Base-by-base conservation (phyloP, 2,113 vertebrate genomes). In the Spermophilus dauricus region DNA sequence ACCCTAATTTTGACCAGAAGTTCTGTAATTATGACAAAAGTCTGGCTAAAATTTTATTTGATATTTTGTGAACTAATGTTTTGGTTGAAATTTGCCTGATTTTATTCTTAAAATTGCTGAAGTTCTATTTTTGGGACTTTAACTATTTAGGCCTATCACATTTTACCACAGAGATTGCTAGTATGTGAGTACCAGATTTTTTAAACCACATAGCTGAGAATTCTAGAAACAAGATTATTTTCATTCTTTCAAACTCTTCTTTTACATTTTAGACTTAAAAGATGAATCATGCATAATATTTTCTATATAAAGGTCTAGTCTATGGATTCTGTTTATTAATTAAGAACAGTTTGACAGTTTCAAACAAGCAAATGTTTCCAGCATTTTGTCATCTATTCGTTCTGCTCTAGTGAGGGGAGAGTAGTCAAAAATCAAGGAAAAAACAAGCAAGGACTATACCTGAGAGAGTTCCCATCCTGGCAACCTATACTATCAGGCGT, bases 221-320 rank as follows among this genome's bases (percentile, higher is more conserved):
- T 85, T 89, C 3, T 69, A 58, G 72, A 96, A 90, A 58, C 53
- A n/a, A 65, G 13, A 75, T 77, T 76, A 58, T 95, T 92, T 97
- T 85, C 13, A 96, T 89, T 95, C 48, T 95, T 94, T 86, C 28
- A 84, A 82, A 58, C 14, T 77, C 39, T 86, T 86, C 37, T 94
- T 78, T 77, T 58, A 53, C 13, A 77, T 63, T 10, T 92, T 67
- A 86, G 70, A 26, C 10, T 87, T 94, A 92, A 86, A 81, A 75
- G 30, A n/a, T 83, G 37, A 89, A 83, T 82, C 75, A 69, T 69
- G 26, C 30, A 63, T 63, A 77, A 53, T 51, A 45, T 51, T 51
- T 82, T 85, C 26, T 69, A 67, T 77, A 17, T 32, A 48, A 85
- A 56, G 53, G 2, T 82, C 58, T 94, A 14, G 42, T 94, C 37